Evolutionary conservation across 2,888 invertebrate genomes (phyloP).

Genomic region (Tanypteryx hageni): DNA sequence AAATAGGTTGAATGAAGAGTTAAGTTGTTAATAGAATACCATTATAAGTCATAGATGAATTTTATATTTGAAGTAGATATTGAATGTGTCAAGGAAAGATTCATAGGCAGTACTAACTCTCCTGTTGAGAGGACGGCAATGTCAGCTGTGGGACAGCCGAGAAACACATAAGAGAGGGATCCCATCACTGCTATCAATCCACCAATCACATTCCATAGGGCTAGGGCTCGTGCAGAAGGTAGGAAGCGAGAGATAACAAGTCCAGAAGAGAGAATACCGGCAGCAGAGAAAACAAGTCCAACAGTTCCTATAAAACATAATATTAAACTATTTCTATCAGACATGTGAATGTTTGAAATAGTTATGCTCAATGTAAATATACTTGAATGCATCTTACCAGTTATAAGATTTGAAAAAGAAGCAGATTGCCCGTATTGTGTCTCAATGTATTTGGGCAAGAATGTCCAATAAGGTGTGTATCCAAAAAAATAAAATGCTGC

Average conservation of each 20-base stretch:
- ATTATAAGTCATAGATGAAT: too few relatives aligned
- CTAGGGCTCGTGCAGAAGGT: not conserved
- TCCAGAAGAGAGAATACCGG: not conserved
- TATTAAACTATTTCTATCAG: not conserved
- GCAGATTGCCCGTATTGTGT: slow-evolving; percentile 77
- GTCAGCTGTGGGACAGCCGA: slow-evolving; percentile 12
- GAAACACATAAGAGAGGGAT: not conserved
- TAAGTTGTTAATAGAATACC: too few relatives aligned
- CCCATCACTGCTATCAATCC: not conserved
- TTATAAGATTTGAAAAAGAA: slow-evolving; percentile 75
- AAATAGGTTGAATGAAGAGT: too few relatives aligned
- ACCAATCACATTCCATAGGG: slow-evolving; percentile 47
- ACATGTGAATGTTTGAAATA: too few relatives aligned
- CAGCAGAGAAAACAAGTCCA: slow-evolving; percentile 2
- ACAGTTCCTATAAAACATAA: slow-evolving; percentile 22
- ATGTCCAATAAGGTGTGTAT: slow-evolving; percentile 75
- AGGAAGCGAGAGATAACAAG: slow-evolving; percentile 27
- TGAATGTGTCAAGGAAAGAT: too few relatives aligned
- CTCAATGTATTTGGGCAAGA: slow-evolving; percentile 78
- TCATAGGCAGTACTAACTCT: not conserved
- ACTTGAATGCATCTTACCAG: slow-evolving; percentile 73
- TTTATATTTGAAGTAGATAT: too few relatives aligned
- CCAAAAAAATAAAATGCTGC: slow-evolving; percentile 75
- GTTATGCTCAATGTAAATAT: too few relatives aligned
- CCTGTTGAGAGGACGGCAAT: not conserved